Percentiles rank a stretch among this genome's conserved stretches.
These are phyloP conservation scores for Nibea albiflora DNA, from an alignment of 2,113 vertebrate species.

Conservation along the genomic window DNA sequence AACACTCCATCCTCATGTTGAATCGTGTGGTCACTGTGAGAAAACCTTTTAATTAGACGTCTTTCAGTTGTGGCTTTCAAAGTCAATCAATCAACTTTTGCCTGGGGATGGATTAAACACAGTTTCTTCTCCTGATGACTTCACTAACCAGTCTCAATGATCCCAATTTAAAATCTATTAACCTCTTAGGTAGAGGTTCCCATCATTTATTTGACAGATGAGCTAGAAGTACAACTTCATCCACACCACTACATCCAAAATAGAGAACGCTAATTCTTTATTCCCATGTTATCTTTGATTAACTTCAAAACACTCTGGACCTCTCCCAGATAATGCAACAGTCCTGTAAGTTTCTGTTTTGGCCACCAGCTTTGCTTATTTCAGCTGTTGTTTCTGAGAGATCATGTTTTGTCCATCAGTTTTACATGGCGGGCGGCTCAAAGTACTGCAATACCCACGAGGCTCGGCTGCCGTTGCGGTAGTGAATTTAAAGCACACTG, in stretches of 20 bases:
- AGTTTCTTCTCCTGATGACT: not conserved
- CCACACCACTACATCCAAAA: too few species aligned
- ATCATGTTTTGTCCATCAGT: too few species aligned
- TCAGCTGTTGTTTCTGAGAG: too few species aligned
- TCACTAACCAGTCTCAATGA: too few species aligned
- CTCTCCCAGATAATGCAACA: not conserved
- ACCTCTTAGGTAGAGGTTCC: not conserved
- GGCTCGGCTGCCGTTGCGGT: not conserved
- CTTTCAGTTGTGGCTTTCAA: conserved; percentile 9
- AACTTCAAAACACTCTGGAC: not conserved
- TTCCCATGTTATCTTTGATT: not conserved
- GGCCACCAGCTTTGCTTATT: not conserved
- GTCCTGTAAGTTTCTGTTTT: not conserved
- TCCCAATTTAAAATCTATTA: not conserved
- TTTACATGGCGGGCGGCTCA: too few species aligned
- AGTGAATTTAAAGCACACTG: not conserved
- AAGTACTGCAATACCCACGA: not conserved
- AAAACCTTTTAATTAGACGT: conserved; percentile 13
- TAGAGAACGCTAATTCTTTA: not conserved
- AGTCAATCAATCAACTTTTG: conserved; percentile 2
- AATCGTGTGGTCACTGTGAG: not conserved
- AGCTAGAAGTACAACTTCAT: too few species aligned
- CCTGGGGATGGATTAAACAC: not conserved
- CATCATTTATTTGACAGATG: too few species aligned
- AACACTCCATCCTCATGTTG: not conserved